These are phyloP conservation scores for Tuberolachnus salignus DNA, from an alignment of 2,888 invertebrate genomes.

Conservation along the genomic window DNA sequence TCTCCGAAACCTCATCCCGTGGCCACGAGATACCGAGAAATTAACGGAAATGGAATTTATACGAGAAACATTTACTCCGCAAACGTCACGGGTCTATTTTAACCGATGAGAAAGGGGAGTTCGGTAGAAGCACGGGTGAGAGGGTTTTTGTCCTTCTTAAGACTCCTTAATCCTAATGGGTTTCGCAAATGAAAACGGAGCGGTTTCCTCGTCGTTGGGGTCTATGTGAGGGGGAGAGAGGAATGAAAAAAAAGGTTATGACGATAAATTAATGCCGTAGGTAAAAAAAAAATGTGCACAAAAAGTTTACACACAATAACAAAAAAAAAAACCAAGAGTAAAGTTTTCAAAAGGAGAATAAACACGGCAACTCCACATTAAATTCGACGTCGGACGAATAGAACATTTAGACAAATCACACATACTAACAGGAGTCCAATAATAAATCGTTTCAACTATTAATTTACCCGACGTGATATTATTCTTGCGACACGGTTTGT, in stretches of 20 bases:
- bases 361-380: constrained; percentile 14
- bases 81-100: constrained; percentile 53
- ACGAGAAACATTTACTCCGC: constrained; percentile 45
- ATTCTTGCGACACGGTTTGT: background rate
- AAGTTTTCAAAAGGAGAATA: constrained; percentile 19
- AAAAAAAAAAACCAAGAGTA: constrained; percentile 25
- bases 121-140: background rate
- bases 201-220: constrained; percentile 32
- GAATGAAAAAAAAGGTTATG: constrained; percentile 40
- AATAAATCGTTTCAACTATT: constrained; percentile 5
- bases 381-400: constrained; percentile 12
- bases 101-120: constrained; percentile 20
- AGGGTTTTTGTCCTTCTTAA: constrained; percentile 53
- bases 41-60: constrained; percentile 55
- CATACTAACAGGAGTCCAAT: constrained; percentile 2
- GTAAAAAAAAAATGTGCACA: constrained; percentile 34
- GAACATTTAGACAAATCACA: background rate
- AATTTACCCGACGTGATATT: background rate
- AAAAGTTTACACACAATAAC: constrained; percentile 40
- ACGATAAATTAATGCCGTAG: constrained; percentile 49
- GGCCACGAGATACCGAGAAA: constrained; percentile 43
- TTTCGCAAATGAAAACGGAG: constrained; percentile 49
- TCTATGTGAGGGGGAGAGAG: constrained; percentile 1
- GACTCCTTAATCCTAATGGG: constrained; percentile 53
- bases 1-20: constrained; percentile 1